Evolutionary conservation across 1,140 invertebrate species (phyloP).

Genomic region (Fragariocoptes setiger): DNA sequence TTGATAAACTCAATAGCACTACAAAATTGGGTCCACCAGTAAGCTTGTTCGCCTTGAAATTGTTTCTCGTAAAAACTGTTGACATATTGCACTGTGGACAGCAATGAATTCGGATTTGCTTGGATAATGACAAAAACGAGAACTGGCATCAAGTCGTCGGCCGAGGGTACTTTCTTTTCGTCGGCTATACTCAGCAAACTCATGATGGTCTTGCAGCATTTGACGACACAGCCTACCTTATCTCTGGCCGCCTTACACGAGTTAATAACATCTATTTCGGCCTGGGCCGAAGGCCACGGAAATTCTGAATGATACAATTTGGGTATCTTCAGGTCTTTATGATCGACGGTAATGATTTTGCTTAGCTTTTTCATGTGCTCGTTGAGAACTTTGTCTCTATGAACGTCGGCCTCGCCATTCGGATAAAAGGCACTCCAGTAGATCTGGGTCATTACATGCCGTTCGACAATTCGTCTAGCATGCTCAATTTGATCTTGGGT

Average conservation of each 20-base stretch:
- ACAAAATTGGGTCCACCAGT: conserved; percentile 95
- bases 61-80: conserved; percentile 55
- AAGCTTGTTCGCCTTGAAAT: conserved; percentile 63
- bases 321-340: conserved; percentile 47
- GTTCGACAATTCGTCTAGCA: conserved; percentile 21
- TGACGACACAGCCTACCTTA: conserved; percentile 55
- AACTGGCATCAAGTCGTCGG: conserved; percentile 85
- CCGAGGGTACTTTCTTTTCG: conserved; percentile 45
- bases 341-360: conserved; percentile 39
- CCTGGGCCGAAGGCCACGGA: conserved; percentile 87
- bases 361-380: conserved; percentile 60
- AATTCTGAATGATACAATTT: conserved; percentile 53
- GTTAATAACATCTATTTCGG: conserved; percentile 58
- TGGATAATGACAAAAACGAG: conserved; percentile 85
- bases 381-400: conserved; percentile 55
- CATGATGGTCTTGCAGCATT: conserved; percentile 61
- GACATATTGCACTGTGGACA: conserved; percentile 91
- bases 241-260: conserved; percentile 77
- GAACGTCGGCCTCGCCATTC: conserved; percentile 76
- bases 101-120: conserved; percentile 65
- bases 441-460: conserved; percentile 42
- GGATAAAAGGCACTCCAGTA: conserved; percentile 79
- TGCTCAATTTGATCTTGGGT: conserved; percentile 42
- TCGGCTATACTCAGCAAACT: conserved; percentile 52
- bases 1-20: conserved; percentile 91